Percentiles rank a stretch among this genome's conserved stretches.
phyloP scores from a whole-genome alignment of 2,113 vertebrate genomes.

The Barnardius zonarius region DNA sequence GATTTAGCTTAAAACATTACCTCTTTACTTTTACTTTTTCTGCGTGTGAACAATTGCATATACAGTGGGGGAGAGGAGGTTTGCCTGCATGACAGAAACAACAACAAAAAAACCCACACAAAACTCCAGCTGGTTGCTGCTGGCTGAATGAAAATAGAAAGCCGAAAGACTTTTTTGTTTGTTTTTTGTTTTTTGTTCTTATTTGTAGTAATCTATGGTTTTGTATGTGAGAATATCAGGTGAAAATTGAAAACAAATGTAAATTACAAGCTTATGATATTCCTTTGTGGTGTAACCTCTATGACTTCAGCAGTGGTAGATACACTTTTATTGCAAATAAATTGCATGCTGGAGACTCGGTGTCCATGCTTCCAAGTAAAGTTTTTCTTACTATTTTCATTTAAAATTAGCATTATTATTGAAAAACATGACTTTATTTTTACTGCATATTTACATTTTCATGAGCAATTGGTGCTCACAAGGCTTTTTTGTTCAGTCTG shows the following conservation, averaged over 20 bases:
- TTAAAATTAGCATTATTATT: neutral
- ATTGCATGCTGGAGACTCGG: neutral
- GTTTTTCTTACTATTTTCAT: neutral
- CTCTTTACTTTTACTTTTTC: neutral
- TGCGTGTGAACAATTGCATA: neutral
- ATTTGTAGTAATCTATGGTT: neutral
- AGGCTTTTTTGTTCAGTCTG: neutral
- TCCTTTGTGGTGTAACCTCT: neutral
- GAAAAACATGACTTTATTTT: neutral
- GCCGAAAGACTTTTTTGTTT: neutral
- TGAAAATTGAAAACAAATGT: neutral
- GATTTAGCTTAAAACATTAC: neutral
- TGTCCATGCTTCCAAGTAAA: neutral
- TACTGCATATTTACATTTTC: neutral
- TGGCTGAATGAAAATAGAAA: neutral
- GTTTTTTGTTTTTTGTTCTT: neutral
- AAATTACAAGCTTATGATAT: neutral
- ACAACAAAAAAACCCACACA: neutral
- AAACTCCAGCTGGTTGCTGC: neutral
- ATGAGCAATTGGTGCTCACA: neutral
- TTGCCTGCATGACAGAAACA: neutral
- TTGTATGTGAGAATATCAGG: neutral
- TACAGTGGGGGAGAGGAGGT: neutral
- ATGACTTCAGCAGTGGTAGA: neutral
- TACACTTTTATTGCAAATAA: neutral